These are phyloP conservation scores for Leptinotarsa rubiginosa DNA, from an alignment of 2,888 invertebrate species.

Conservation along the genomic window DNA sequence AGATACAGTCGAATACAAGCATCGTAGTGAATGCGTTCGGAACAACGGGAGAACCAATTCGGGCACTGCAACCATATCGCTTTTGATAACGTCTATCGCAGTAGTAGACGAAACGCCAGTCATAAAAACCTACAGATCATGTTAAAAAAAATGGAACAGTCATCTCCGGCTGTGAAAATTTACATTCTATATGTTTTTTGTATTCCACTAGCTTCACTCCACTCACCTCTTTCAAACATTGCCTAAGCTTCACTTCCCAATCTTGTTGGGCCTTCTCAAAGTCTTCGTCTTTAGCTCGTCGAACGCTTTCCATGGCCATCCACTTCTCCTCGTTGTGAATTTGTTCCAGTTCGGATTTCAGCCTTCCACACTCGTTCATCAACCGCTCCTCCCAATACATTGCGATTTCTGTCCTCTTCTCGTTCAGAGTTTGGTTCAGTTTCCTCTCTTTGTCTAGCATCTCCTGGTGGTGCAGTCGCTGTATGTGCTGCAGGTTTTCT, in stretches of 20 bases:
- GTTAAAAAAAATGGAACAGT: no score
- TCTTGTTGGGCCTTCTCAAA: constrained; percentile 68
- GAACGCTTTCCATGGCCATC: constrained; percentile 70
- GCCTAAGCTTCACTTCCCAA: constrained; percentile 68
- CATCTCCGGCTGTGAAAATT: no score
- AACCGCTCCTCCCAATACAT: constrained; percentile 75
- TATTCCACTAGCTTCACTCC: background rate
- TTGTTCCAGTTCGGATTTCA: constrained; percentile 73
- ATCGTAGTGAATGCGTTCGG: no score
- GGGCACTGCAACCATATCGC: no score
- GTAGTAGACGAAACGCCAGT: no score
- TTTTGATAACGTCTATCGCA: no score
- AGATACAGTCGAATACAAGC: no score
- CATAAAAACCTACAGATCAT: no score
- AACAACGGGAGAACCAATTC: no score
- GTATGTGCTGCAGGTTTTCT: constrained; percentile 64
- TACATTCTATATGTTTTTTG: no score
- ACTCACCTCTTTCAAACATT: constrained; percentile 69
- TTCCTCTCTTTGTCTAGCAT: constrained; percentile 66
- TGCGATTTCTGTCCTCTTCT: constrained; percentile 70
- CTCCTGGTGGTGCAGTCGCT: constrained; percentile 64
- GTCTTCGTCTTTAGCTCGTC: constrained; percentile 71
- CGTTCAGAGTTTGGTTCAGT: constrained; percentile 65
- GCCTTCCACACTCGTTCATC: constrained; percentile 72
- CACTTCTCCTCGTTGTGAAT: constrained; percentile 73